Base-by-base conservation (phyloP, 1,140 invertebrate genomes). In the Lethrus apterus region DNA sequence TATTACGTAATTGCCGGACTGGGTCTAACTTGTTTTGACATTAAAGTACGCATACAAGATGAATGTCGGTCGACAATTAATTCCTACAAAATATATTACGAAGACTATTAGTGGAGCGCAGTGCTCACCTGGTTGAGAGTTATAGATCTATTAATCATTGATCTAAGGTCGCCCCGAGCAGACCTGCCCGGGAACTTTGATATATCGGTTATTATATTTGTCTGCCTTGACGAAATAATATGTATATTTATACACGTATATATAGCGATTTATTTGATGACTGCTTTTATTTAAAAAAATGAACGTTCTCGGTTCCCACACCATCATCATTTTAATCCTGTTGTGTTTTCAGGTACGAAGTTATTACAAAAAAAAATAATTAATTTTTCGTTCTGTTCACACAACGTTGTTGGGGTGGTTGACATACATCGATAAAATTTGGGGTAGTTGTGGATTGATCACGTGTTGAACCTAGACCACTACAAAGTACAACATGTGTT, bases 151-250 rank as follows among this genome's bases (percentile, higher is more conserved):
- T 59, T 59, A 59, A 59, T 59, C 57, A 59, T 42, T 35, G 36
- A 53, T 54, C 48, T 50, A 56, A 52, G 36, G 35, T 49, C 26
- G 53, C 50, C 45, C 23, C 19, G 20, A 48, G 50, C 46, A 9
- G n/a, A 43, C 46, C 43, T 24, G 44, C 30, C 44, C 48, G 18
- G 34, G 30, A 32, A 23, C 34, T 48, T 50, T 54, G 44, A 46
- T 46, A 46, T 48, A 54, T 51, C 44, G 45, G 24, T 50, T 54
- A 59, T 59, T 59, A 59, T 57, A 52, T 59, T 55, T 55, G 57
- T 59, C 55, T 51, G 51, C 24, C 47, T 56, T 59, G 55, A 59
- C 57, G 54, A 59, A 55, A 57, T 59, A 57, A 59, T 59, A 51
- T 50, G 51, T 45, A 35, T 48, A 45, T 52, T 50, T 55, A 55